Evolutionary conservation across 2,888 invertebrate species (phyloP), one percentile per base, ranked within the genome.

Genomic region (Caenorhabditis japonica): DNA sequence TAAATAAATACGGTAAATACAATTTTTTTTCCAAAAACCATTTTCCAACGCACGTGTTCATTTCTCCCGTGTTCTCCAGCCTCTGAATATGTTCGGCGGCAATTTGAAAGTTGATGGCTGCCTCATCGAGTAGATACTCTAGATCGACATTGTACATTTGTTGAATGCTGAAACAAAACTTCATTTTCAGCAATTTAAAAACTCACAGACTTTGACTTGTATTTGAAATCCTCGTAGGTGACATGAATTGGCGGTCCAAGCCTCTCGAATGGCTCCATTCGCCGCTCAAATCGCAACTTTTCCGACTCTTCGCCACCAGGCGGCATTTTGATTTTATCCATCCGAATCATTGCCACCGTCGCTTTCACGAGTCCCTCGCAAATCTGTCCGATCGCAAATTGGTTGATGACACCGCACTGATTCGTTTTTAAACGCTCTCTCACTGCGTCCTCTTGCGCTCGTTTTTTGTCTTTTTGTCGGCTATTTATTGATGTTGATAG

Each of bases 211-310:
- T 41, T 17, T 3, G 60, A 39, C 3, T 21, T 3, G 2, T 15
- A 1, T 27, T 53, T 62, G 56, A 34, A 82, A 1, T 66, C 23
- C 0, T 60, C 75, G 55, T 77, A 81, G 10, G 27, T 46, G 13
- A 76, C 43, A 44, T 61, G 41, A 17, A 78, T 23, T 13, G 79
- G 75, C 13, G 46, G 51, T 33, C 77, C 75, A 15, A 78, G 56
- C 7, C 34, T 44, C 12, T 58, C 23, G 25, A 79, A 71, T 0
- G 61, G 41, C 21, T 56, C 56, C 64, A 81, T 74, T 10, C 83
- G 66, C 13, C 72, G 61, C 10, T 72, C 75, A 44, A 72, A 80
- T 3, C 80, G 76, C 19, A 74, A 58, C 10, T 38, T 17, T 47
- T 79, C 79, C 2, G 75, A 46, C 15, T 74, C 56, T 2, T 58